A percentile compares a stretch with the other conserved stretches of the same genome.
Evolutionary conservation across 2,888 invertebrate genomes (phyloP).

Genomic region (Polia nebulosa): DNA sequence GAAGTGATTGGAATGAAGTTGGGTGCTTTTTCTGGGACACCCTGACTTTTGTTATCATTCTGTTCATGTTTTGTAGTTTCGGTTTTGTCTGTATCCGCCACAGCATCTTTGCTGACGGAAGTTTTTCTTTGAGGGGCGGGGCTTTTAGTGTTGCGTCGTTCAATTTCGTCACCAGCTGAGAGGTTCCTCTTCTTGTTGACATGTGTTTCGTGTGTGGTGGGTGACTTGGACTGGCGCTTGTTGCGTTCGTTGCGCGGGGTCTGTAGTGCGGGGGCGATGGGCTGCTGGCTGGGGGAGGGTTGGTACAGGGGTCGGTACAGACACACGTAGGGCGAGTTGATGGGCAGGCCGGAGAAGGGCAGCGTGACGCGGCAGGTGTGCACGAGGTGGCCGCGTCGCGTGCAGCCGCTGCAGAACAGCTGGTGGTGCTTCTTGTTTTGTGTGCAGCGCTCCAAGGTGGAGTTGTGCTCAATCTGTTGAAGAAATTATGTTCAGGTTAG

Average conservation of each 20-base stretch:
- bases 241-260: conserved; percentile 62
- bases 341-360: conserved; percentile 84
- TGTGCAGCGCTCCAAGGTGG: conserved; percentile 77
- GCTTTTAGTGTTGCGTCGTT: conserved; percentile 68
- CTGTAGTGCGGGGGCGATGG: not conserved
- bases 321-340: conserved; percentile 83
- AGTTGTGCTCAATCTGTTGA: conserved; percentile 86
- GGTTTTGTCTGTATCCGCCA: conserved; percentile 57
- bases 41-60: conserved; percentile 55
- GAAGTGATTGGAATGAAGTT: conserved; percentile 80
- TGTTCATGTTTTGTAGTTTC: conserved; percentile 56
- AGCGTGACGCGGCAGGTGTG: conserved; percentile 82
- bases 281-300: conserved; percentile 28
- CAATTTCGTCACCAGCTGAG: conserved; percentile 67
- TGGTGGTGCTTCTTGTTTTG: conserved; percentile 77
- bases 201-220: conserved; percentile 78
- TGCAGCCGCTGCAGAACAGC: conserved; percentile 91
- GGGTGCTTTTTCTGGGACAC: conserved; percentile 69
- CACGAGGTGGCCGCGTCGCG: conserved; percentile 89
- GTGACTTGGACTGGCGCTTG: conserved; percentile 86
- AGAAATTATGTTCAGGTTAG: conserved; percentile 10
- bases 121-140: conserved; percentile 68
- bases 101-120: conserved; percentile 63
- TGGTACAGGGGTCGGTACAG: conserved; percentile 78
- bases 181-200: conserved; percentile 78